Base-by-base conservation (phyloP, 1,140 invertebrate species). In the Plectrocnemia conspersa region DNA sequence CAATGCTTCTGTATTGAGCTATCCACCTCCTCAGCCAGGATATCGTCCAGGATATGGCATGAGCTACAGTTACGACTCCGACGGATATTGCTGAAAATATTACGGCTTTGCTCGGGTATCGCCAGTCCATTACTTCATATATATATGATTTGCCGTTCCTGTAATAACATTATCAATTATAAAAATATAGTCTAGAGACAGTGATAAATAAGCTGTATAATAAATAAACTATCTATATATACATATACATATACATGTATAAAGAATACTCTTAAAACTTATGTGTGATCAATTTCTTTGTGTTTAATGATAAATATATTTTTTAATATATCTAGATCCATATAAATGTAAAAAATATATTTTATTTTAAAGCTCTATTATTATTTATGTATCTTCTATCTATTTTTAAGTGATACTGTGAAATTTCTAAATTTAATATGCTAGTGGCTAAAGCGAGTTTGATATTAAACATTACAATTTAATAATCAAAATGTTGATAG, bases 121-220 rank as follows among this genome's bases (percentile, higher is more conserved):
- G 65, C 86, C 86, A 88, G 63, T 88, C 78, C 6, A 88, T 64
- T 1, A 86, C 72, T 52, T 76, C 74, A 63, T 89, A 89, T 27
- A 88, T 85, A 59, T 76, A 84, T 0, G 73, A 77, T 9, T 78
- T 68, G 0, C 82, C 83, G 6, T 73, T 63, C 55, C 82, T 83
- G 65, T 57, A 22, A 50, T 50, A 23, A 11, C 15, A 42, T 18
- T 40, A 35, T 5, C 24, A 38, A 13, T 40, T 7, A 50, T 42
- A 48, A 4, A 6, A 48, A 4, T 40, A 36, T 40, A 38, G 5
- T 52, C 18, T 50, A 23, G 25, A 29, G n/a, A n/a, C n/a, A n/a
- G 27, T 19, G 33, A 19, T 13, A 49, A 11, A 32, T 19, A 27
- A 24, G 25, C 23, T 56, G 23, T 24, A 23, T 54, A 22, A 18